phyloP scores from a whole-genome alignment of 2,888 invertebrate genomes.

The Diaperis boleti region DNA sequence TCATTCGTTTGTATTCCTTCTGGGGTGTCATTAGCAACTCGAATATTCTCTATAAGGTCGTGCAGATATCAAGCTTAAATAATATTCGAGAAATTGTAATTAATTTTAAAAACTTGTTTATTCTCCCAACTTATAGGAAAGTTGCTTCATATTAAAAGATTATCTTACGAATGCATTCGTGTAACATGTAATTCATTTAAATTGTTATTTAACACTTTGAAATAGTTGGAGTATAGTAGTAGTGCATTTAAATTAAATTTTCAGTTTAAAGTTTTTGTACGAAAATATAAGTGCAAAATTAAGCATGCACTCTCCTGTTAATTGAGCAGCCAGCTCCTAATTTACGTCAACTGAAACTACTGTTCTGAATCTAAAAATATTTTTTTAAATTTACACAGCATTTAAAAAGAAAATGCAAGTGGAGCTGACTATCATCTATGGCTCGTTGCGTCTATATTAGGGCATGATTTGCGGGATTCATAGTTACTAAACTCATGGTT shows the following conservation, averaged over 20 bases:
- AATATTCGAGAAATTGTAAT: no score
- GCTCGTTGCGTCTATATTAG: no score
- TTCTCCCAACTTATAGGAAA: background rate
- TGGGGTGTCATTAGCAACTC: no score
- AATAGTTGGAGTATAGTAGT: constrained; percentile 19
- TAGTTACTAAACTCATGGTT: no score
- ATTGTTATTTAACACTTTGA: constrained; percentile 37
- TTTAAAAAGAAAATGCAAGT: no score
- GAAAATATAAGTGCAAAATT: constrained; percentile 31
- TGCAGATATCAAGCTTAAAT: no score
- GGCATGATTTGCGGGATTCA: no score
- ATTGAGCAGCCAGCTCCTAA: constrained; percentile 19
- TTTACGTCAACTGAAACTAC: constrained; percentile 8
- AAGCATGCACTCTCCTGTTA: constrained; percentile 21
- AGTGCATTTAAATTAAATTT: constrained; percentile 32
- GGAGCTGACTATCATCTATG: no score
- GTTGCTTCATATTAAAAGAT: constrained; percentile 34
- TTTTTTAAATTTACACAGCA: constrained; percentile 3
- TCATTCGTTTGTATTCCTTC: no score
- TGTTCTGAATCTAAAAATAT: constrained; percentile 8
- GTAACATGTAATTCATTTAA: constrained; percentile 33
- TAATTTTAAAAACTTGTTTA: no score
- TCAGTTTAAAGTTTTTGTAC: constrained; percentile 29
- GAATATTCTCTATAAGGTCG: no score
- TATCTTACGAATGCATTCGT: constrained; percentile 38